Evolutionary conservation across 1,140 invertebrate species (phyloP).

Genomic region (Apis florea): DNA sequence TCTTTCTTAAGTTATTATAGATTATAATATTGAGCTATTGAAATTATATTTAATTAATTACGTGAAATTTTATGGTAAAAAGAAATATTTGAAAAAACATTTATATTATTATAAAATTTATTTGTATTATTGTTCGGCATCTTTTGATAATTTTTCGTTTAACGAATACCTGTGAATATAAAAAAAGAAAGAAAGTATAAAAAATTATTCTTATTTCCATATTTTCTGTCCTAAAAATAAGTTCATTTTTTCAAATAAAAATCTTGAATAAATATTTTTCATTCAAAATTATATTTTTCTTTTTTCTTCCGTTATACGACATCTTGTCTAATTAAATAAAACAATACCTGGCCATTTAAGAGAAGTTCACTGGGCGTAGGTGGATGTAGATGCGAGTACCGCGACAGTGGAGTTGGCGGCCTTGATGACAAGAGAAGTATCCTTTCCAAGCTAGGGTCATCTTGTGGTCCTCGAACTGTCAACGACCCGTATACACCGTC

Average conservation of each 20-base stretch:
- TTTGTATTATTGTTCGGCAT: neutral
- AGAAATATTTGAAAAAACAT: neutral
- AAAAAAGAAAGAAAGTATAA: neutral
- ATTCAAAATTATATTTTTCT: neutral
- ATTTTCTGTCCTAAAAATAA: neutral
- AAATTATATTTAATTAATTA: too few species aligned
- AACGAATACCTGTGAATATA: neutral
- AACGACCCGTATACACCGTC: slow-evolving; percentile 79
- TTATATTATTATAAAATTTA: neutral
- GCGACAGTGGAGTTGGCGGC: slow-evolving; percentile 56
- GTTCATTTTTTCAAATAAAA: neutral
- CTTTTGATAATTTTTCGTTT: neutral
- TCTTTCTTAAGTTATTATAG: too few species aligned
- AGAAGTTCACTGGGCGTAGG: slow-evolving; percentile 57
- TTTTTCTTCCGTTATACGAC: too few species aligned
- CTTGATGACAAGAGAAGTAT: slow-evolving; percentile 67
- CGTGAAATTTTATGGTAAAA: too few species aligned
- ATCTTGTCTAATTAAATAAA: slow-evolving; percentile 42
- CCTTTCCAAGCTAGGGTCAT: slow-evolving; percentile 66
- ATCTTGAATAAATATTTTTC: neutral
- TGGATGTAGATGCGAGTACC: slow-evolving; percentile 40
- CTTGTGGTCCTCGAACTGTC: slow-evolving; percentile 72
- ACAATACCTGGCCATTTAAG: slow-evolving; percentile 67
- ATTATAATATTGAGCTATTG: too few species aligned
- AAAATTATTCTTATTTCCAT: neutral